phyloP scores from a whole-genome alignment of 2,113 vertebrate genomes.

The Ceuthmochares aereus region DNA sequence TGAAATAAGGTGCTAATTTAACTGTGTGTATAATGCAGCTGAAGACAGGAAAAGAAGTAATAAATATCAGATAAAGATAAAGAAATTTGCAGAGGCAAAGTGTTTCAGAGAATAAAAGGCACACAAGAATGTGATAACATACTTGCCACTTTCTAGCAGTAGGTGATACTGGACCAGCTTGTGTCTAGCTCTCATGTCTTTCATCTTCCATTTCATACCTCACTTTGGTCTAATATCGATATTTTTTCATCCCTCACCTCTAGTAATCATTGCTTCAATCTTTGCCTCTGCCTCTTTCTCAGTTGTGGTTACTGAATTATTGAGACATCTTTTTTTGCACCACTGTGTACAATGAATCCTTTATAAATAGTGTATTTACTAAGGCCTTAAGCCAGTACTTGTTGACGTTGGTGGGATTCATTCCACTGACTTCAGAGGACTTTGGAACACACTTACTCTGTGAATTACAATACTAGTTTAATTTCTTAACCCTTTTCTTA shows the following conservation, averaged over 20 bases:
- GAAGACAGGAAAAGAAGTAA: neutral
- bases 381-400: constrained; percentile 44
- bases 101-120: neutral
- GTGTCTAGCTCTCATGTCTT: neutral
- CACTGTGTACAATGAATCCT: neutral
- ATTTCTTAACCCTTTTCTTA: constrained; percentile 43
- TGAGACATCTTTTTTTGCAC: constrained; percentile 7
- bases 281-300: neutral
- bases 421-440: constrained; percentile 28
- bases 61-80: neutral
- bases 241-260: neutral
- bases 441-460: neutral
- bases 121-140: neutral
- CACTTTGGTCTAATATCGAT: neutral
- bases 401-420: constrained; percentile 29
- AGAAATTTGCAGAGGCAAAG: neutral
- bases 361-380: constrained; percentile 47
- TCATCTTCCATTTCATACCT: neutral
- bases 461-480: constrained; percentile 4
- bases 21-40: neutral
- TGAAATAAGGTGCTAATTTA: neutral
- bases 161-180: neutral
- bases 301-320: constrained; percentile 18
- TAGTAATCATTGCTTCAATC: neutral
- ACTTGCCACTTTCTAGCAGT: neutral